Conservation (phyloP, 2,888 invertebrate species). For the Melinaea marsaeus region DNA sequence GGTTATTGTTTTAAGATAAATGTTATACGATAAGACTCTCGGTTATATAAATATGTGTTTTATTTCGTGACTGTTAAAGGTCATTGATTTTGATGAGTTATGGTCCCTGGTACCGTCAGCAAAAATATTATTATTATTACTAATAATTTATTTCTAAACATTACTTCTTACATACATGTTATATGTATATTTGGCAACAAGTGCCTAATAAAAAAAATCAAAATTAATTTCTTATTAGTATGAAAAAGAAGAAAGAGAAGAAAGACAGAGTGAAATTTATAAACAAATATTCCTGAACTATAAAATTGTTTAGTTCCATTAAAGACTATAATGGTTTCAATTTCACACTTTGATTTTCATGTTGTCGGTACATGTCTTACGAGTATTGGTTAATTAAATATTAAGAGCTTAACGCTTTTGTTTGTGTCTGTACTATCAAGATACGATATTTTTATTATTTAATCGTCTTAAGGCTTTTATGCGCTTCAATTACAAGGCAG, state of each 20-base stretch:
- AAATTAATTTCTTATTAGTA: not conserved
- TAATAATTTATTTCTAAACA: not conserved
- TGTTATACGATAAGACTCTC: conserved; percentile 37
- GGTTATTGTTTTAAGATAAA: conserved; percentile 48
- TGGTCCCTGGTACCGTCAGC: conserved; percentile 16
- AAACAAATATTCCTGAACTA: conserved; percentile 29
- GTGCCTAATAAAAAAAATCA: too few species aligned
- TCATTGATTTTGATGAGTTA: conserved; percentile 30
- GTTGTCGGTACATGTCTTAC: conserved; percentile 54
- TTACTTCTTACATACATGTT: too few species aligned
- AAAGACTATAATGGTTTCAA: conserved; percentile 26
- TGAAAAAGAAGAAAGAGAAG: conserved; percentile 15
- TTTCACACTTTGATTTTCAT: conserved; percentile 50
- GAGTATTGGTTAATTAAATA: conserved; percentile 32
- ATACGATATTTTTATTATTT: conserved; percentile 1
- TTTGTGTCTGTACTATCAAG: conserved; percentile 1
- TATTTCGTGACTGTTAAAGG: conserved; percentile 44
- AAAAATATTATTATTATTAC: conserved; percentile 1
- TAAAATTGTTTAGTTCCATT: conserved; percentile 16
- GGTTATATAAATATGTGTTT: conserved; percentile 47
- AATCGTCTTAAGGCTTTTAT: not conserved
- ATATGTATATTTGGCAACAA: too few species aligned
- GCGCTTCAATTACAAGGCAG: conserved; percentile 27
- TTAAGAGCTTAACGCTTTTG: not conserved
- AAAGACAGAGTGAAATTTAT: conserved; percentile 25